A percentile compares a stretch with the other conserved stretches of the same genome.
Conservation (phyloP, 2,888 invertebrate genomes). For the Lithosia quadra region DNA sequence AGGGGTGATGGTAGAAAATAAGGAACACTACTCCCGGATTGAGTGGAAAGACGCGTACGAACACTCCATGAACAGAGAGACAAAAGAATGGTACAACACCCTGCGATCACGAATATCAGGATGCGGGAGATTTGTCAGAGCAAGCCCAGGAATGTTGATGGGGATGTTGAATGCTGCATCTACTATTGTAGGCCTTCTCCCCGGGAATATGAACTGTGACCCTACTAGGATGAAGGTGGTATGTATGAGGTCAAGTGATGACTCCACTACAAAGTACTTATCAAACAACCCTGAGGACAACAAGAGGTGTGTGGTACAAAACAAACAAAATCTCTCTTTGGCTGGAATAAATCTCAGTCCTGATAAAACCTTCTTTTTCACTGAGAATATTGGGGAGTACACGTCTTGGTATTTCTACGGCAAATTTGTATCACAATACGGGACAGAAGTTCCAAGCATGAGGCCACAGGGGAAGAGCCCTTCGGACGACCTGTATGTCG, state of each 20-base stretch:
- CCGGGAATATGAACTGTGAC: conserved; percentile 1
- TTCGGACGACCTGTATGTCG: background rate
- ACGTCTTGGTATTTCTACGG: background rate
- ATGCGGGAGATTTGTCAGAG: background rate
- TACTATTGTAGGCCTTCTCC: conserved; percentile 9
- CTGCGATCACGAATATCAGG: background rate
- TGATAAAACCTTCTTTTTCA: conserved; percentile 1
- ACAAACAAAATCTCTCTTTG: conserved; percentile 1
- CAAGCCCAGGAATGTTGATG: conserved; percentile 22
- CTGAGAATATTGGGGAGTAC: background rate
- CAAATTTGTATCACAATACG: conserved; percentile 8
- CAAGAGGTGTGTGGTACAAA: background rate
- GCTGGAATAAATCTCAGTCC: background rate
- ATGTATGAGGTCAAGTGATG: conserved; percentile 8
- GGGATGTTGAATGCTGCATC: conserved; percentile 20
- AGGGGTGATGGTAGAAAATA: background rate
- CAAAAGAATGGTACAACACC: conserved; percentile 10
- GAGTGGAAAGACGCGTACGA: background rate
- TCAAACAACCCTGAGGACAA: background rate
- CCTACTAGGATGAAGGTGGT: background rate
- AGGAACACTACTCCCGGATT: background rate
- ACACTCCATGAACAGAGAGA: background rate
- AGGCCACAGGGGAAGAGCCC: conserved; percentile 7
- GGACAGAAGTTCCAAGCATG: background rate
- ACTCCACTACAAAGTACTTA: background rate